Evolutionary conservation across 2,888 invertebrate species (phyloP), one percentile per base, ranked within the genome.

Genomic region (Eilema caniola): DNA sequence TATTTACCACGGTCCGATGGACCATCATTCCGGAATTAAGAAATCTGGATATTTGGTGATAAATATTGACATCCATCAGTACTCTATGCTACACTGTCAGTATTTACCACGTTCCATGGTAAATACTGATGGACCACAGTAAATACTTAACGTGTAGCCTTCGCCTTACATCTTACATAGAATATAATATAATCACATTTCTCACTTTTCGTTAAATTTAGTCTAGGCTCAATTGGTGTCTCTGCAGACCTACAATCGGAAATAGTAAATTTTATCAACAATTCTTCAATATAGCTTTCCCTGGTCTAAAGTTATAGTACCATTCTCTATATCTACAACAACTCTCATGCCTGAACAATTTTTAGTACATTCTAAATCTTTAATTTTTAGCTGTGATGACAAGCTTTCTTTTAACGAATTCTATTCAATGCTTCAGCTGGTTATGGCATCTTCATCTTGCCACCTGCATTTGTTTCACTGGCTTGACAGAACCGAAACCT

Each of bases 161-260:
- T n/a, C n/a, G n/a, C n/a, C n/a, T n/a, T 53, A 12, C 10, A n/a
- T 53, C 20, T 2, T 20, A 20, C 20, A 53, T 53, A 53, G 20
- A 20, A 20, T 24, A 59, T 25, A 25, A 2, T 25, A 8, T 24
- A 2, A 25, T 59, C 59, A 59, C 59, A 59, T 25, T 24, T 59
- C 24, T 59, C 59, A 59, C 59, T 59, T 24, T 59, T 59, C 7
- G 24, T 59, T 12, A 59, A 59, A 59, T 59, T 59, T 2, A 24
- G 5, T 24, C 14, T 25, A 24, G 59, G 12, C 25, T 59, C 25
- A 0, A 59, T 59, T 4, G 59, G 59, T 59, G 59, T 59, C 1
- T 59, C 59, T 24, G 59, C 59, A 59, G 53, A 53, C 53, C 20
- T 53, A 53, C 53, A 53, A 53, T 53, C 53, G 3, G 53, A 53